Base-by-base conservation (phyloP, 2,888 invertebrate genomes). In the Spilarctia lutea region DNA sequence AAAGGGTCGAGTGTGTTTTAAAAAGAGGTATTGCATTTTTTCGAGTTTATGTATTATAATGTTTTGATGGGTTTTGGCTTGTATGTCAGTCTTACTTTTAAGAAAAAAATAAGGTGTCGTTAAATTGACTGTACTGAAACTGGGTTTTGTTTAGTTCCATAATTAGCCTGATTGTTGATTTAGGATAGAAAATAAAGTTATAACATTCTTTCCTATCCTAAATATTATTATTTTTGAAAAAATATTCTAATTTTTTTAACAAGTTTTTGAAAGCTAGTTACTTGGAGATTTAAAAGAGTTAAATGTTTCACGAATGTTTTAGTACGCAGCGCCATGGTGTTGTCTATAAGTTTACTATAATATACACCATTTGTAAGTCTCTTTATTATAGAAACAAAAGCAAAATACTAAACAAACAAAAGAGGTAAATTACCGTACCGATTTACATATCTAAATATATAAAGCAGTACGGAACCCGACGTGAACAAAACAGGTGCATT, bases 391-490 rank as follows among this genome's bases (percentile, higher is more conserved):
- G 18, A 66, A 65, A 66, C 65, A 66, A 72, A 71, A 63, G 18
- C 30, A 30, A 63, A 66, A 72, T 35, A 3, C 52, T 35, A 66
- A 52, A 72, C 71, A 65, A 74, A 76, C 72, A 74, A 72, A 76
- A 66, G 45, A 30, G 7, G 77, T 78, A 82, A 82, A 69, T 80
- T 82, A 80, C 74, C 45, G 71, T 73, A 74, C 74, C 68, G 70
- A 72, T 82, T 80, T 76, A 79, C 79, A 79, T 75, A 69, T 52
- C 71, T 74, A 71, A 74, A 79, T 75, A 69, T 52, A 69, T 74
- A 71, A 74, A 75, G 75, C 74, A 66, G 48, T 52, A 66, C n/a
- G 68, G 33, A 52, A 52, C 45, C 33, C n/a, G 52, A 66, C 48
- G 65, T 39, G 67, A 68, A 72, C 70, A 77, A 68, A 75, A 73